Percentiles rank a stretch among this genome's conserved stretches.
Conservation (phyloP, 2,113 vertebrate genomes). For the Takifugu bimaculatus region DNA sequence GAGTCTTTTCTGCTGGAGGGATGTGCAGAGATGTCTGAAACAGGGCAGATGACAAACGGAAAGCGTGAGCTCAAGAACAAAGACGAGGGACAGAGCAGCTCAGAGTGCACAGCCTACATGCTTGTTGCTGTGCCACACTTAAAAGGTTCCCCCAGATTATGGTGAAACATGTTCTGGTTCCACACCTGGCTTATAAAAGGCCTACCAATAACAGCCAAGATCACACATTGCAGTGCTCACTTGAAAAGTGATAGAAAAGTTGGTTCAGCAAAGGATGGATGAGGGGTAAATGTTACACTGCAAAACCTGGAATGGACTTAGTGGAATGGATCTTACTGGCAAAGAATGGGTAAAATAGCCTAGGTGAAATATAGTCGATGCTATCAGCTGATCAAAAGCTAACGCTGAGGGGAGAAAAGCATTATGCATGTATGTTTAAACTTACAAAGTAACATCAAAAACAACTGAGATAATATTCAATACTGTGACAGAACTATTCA, state of each 20-base stretch:
- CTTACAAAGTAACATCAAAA: neutral
- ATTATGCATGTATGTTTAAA: neutral
- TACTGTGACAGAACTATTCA: neutral
- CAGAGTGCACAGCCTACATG: slow-evolving; percentile 59
- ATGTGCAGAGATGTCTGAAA: slow-evolving; percentile 87
- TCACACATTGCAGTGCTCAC: slow-evolving; percentile 25
- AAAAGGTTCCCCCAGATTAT: slow-evolving; percentile 60
- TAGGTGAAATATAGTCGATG: too few relatives aligned
- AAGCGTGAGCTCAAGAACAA: slow-evolving; percentile 70
- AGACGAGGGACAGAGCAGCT: slow-evolving; percentile 54
- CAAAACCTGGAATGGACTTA: slow-evolving; percentile 64
- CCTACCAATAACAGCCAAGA: neutral
- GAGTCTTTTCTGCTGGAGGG: slow-evolving; percentile 79
- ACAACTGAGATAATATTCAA: too few relatives aligned
- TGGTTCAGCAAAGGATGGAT: slow-evolving; percentile 35
- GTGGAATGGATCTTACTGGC: slow-evolving; percentile 44
- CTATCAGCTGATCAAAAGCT: neutral
- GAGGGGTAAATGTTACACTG: slow-evolving; percentile 38
- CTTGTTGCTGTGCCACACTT: slow-evolving; percentile 61
- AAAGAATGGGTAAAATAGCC: slow-evolving; percentile 1
- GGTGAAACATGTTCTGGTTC: slow-evolving; percentile 54
- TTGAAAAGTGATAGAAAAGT: slow-evolving; percentile 42
- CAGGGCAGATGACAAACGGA: slow-evolving; percentile 71
- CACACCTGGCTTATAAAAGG: slow-evolving; percentile 48
- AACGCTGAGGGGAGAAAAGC: neutral